A percentile compares a stretch with the other conserved stretches of the same genome.
These are phyloP conservation scores for Anagyrus pseudococci DNA, from an alignment of 2,888 invertebrate species.

Conservation along the genomic window DNA sequence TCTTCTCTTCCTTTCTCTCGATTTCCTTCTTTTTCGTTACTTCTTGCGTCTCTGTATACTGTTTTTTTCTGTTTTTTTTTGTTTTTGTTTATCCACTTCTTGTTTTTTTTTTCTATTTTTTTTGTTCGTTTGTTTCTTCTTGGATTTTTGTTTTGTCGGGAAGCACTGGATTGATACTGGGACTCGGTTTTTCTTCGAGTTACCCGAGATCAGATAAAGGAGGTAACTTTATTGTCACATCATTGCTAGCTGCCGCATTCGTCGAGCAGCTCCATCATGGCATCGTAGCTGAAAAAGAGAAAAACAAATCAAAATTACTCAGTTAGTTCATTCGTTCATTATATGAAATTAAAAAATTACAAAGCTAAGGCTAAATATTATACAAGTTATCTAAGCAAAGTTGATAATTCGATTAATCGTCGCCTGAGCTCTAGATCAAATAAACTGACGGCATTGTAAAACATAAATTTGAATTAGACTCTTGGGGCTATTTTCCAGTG, in stretches of 20 bases:
- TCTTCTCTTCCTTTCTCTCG: not conserved
- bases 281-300: conserved; percentile 54
- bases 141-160: conserved; percentile 46
- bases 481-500: no score
- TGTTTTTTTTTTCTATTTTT: conserved; percentile 3
- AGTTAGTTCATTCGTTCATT: no score
- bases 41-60: conserved; percentile 14
- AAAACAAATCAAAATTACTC: conserved; percentile 12
- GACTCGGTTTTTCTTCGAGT: conserved; percentile 48
- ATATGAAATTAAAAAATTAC: no score
- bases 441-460: no score
- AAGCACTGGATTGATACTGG: conserved; percentile 57
- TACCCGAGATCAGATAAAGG: conserved; percentile 53
- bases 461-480: no score
- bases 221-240: conserved; percentile 61
- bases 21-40: conserved; percentile 2
- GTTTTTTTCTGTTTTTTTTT: conserved; percentile 5
- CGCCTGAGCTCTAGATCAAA: no score
- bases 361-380: no score
- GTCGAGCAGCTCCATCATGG: conserved; percentile 55
- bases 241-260: conserved; percentile 53
- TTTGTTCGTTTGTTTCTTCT: conserved; percentile 30
- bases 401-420: no score
- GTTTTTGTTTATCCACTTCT: no score
- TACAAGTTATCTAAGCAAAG: no score